phyloP scores from a whole-genome alignment of 2,888 invertebrate genomes.

The Himalopsyche kuldschensis region DNA sequence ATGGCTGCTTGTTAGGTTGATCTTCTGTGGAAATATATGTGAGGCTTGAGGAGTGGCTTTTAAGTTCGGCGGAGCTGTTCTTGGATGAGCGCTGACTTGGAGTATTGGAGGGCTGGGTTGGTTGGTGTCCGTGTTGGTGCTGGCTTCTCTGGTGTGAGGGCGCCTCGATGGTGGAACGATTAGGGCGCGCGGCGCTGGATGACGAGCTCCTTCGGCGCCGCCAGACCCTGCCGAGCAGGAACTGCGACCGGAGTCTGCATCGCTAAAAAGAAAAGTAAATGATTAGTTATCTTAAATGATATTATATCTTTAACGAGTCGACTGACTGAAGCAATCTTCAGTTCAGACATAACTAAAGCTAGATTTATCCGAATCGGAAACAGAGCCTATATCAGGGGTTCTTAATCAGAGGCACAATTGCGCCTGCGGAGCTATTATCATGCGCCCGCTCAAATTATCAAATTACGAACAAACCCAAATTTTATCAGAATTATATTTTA shows the following conservation, averaged over 20 bases:
- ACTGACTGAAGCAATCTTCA: too few relatives aligned
- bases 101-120: slow-evolving; percentile 13
- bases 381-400: too few relatives aligned
- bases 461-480: too few relatives aligned
- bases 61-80: background rate
- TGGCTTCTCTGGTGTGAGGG: slow-evolving; percentile 52
- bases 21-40: slow-evolving; percentile 44
- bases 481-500: too few relatives aligned
- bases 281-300: background rate
- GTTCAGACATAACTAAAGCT: too few relatives aligned
- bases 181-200: background rate
- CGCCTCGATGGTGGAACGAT: slow-evolving; percentile 38
- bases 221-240: slow-evolving; percentile 55
- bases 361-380: too few relatives aligned
- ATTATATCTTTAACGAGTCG: too few relatives aligned
- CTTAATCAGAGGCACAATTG: too few relatives aligned
- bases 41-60: slow-evolving; percentile 9
- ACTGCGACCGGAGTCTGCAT: slow-evolving; percentile 57
- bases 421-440: too few relatives aligned
- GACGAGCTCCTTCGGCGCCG: slow-evolving; percentile 10
- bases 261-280: slow-evolving; percentile 43
- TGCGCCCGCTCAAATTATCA: too few relatives aligned
- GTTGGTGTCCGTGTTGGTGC: slow-evolving; percentile 53
- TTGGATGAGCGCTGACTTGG: slow-evolving; percentile 26
- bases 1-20: slow-evolving; percentile 42